Percentiles rank a stretch among this genome's conserved stretches.
These are phyloP conservation scores for Picus viridis DNA, from an alignment of 2,797 vertebrate species.

Conservation along the genomic window DNA sequence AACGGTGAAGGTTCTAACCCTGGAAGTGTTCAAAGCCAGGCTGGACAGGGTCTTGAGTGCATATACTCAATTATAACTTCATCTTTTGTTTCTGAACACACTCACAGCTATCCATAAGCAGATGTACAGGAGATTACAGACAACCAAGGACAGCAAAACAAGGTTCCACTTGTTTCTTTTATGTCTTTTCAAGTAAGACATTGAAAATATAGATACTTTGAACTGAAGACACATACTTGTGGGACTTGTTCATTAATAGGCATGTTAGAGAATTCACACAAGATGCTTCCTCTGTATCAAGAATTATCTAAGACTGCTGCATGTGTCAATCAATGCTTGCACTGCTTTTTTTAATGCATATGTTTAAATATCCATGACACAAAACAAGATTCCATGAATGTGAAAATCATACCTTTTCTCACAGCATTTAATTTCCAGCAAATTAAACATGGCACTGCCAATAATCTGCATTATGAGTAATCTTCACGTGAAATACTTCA, in stretches of 20 bases:
- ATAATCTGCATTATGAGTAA: neutral
- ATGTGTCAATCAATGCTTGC: neutral
- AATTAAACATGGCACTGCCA: neutral
- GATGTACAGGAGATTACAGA: neutral
- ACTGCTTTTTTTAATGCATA: neutral
- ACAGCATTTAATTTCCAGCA: constrained; percentile 13
- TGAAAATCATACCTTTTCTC: neutral
- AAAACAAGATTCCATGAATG: neutral
- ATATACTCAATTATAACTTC: neutral
- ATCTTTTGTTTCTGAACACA: neutral
- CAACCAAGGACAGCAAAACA: neutral
- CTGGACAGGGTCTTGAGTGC: no score
- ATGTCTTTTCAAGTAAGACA: neutral
- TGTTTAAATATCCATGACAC: neutral
- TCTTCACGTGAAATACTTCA: neutral
- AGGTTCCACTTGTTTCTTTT: neutral
- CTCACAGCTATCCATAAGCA: neutral
- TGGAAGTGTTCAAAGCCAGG: no score
- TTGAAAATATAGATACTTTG: neutral
- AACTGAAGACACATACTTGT: neutral
- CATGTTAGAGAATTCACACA: neutral
- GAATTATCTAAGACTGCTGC: neutral
- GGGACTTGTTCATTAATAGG: neutral
- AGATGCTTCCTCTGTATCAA: neutral
- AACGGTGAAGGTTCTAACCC: no score